phyloP scores from a whole-genome alignment of 2,888 invertebrate genomes.

The Plebejus argus region DNA sequence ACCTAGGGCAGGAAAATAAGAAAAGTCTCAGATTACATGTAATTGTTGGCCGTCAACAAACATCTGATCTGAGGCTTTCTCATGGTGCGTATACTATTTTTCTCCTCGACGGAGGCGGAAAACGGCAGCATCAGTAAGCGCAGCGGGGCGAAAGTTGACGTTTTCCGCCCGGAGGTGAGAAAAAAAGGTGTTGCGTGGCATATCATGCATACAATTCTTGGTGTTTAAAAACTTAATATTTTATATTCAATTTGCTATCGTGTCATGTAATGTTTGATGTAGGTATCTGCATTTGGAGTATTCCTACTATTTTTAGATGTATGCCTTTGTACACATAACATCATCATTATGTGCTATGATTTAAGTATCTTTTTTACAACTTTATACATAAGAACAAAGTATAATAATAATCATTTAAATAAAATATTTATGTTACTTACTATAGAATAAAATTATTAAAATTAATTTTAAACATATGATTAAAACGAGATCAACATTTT shows the following conservation, averaged over 20 bases:
- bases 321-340: slow-evolving; percentile 27
- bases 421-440: slow-evolving; percentile 27
- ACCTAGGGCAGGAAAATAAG: too few species aligned
- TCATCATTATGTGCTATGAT: slow-evolving; percentile 12
- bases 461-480: slow-evolving; percentile 5
- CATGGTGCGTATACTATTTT: too few species aligned
- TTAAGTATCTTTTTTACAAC: slow-evolving; percentile 20
- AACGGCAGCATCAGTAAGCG: too few species aligned
- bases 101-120: too few species aligned
- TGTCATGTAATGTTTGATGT: slow-evolving; percentile 23
- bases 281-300: slow-evolving; percentile 24
- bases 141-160: too few species aligned
- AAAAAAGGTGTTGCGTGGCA: not conserved
- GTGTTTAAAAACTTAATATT: not conserved
- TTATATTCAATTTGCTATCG: slow-evolving; percentile 2
- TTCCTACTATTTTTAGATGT: slow-evolving; percentile 31
- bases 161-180: not conserved
- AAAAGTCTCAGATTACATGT: too few species aligned
- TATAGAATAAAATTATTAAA: slow-evolving; percentile 11
- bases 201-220: not conserved
- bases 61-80: too few species aligned
- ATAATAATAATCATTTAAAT: slow-evolving; percentile 13
- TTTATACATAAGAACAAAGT: slow-evolving; percentile 12
- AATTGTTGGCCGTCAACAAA: too few species aligned
- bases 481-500: slow-evolving; percentile 20